Conservation (phyloP, 2,113 vertebrate species). For the Pipa parva region DNA sequence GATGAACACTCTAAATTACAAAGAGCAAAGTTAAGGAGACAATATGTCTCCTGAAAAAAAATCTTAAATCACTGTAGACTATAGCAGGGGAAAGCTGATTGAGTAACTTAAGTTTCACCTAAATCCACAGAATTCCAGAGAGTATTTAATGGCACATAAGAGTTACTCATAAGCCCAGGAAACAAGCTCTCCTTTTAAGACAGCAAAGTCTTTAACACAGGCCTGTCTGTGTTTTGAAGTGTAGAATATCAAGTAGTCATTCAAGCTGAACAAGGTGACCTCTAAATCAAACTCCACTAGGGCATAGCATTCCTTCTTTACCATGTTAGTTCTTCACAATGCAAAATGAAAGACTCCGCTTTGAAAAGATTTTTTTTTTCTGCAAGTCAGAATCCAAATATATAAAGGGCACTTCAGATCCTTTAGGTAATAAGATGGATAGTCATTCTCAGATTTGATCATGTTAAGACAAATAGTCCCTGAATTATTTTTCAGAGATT, state of each 20-base stretch:
- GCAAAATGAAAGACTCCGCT: not conserved
- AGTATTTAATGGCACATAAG: not conserved
- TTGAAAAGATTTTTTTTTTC: not conserved
- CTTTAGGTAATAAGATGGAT: not conserved
- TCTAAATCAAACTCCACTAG: not conserved
- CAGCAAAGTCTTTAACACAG: not conserved
- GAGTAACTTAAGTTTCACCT: not conserved
- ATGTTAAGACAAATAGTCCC: no score
- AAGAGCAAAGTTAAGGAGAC: no score
- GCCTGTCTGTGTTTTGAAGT: slow-evolving; percentile 6
- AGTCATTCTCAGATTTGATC: not conserved
- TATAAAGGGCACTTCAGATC: not conserved
- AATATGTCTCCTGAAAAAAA: no score
- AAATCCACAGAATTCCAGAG: not conserved
- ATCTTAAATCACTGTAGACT: no score
- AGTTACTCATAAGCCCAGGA: not conserved
- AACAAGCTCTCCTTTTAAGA: slow-evolving; percentile 1
- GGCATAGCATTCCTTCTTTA: not conserved
- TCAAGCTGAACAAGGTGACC: slow-evolving; percentile 23
- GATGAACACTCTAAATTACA: no score
- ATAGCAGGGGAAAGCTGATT: no score
- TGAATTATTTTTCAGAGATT: no score
- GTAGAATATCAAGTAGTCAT: slow-evolving; percentile 9
- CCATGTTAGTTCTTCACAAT: not conserved
- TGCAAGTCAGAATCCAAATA: not conserved